Percentiles rank a stretch among this genome's conserved stretches.
Conservation (phyloP, 2,797 vertebrate genomes). For the Chelidonichthys spinosus region DNA sequence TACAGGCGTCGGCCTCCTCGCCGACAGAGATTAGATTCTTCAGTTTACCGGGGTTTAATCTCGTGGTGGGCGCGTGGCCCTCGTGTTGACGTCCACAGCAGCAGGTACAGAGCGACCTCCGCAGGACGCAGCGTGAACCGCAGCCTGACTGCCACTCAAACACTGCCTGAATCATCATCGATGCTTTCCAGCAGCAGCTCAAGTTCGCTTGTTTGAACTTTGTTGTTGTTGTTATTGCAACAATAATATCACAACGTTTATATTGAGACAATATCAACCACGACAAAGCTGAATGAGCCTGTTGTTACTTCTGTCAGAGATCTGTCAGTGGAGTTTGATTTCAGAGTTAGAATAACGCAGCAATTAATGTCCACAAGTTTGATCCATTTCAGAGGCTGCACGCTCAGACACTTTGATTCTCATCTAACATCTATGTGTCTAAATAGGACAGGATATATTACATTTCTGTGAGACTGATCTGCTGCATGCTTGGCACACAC, state of each 20-base stretch:
- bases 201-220: not conserved
- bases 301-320: conserved; percentile 22
- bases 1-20: conserved; percentile 29
- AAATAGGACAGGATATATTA: not conserved
- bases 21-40: conserved; percentile 29
- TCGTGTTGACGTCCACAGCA: conserved; percentile 8
- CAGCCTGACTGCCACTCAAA: conserved; percentile 27
- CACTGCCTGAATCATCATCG: not conserved
- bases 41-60: conserved; percentile 12
- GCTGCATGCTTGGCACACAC: not conserved
- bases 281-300: conserved; percentile 9
- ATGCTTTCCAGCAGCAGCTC: conserved; percentile 6
- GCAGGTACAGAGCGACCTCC: conserved; percentile 76
- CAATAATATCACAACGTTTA: not conserved
- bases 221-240: not conserved
- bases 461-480: not conserved
- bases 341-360: conserved; percentile 25
- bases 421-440: too few relatives aligned
- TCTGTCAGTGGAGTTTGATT: conserved; percentile 32
- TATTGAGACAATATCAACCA: not conserved
- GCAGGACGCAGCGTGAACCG: conserved; percentile 61
- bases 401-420: conserved; percentile 29
- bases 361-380: conserved; percentile 17
- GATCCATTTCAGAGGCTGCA: conserved; percentile 26
- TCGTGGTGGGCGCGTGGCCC: not conserved